phyloP scores from a whole-genome alignment of 2,797 vertebrate genomes.

The Simalia tracyae region DNA sequence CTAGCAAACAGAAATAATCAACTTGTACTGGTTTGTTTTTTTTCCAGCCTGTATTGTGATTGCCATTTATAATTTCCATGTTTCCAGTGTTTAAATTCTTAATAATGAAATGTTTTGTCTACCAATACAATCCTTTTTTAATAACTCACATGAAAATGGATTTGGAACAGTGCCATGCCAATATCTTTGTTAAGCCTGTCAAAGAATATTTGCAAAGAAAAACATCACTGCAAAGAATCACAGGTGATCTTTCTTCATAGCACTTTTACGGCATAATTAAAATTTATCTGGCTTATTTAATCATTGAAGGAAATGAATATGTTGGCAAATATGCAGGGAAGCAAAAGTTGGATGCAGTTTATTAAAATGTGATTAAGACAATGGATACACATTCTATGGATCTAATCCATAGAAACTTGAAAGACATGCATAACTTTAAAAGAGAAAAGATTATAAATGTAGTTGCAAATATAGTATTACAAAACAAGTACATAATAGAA shows the following conservation, averaged over 20 bases:
- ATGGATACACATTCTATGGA: not conserved
- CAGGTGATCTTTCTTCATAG: conserved; percentile 12
- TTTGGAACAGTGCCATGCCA: not conserved
- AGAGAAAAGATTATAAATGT: not conserved
- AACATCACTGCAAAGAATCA: not conserved
- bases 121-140: not conserved
- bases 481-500: not conserved
- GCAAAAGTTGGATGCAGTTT: not conserved
- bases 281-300: conserved; percentile 22
- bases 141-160: conserved; percentile 3
- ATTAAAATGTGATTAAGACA: not conserved
- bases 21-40: not conserved
- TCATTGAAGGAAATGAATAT: conserved; percentile 4
- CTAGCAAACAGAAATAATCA: not conserved
- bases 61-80: not conserved
- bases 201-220: conserved; percentile 16
- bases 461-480: not conserved
- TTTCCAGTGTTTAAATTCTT: not conserved
- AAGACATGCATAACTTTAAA: not conserved
- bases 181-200: conserved; percentile 3
- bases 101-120: not conserved
- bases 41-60: not conserved
- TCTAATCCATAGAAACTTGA: not conserved
- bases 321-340: not conserved
- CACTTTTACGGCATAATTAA: conserved; percentile 13